Evolutionary conservation across 2,113 vertebrate genomes (phyloP).

Genomic region (Craseonycteris thonglongyai): DNA sequence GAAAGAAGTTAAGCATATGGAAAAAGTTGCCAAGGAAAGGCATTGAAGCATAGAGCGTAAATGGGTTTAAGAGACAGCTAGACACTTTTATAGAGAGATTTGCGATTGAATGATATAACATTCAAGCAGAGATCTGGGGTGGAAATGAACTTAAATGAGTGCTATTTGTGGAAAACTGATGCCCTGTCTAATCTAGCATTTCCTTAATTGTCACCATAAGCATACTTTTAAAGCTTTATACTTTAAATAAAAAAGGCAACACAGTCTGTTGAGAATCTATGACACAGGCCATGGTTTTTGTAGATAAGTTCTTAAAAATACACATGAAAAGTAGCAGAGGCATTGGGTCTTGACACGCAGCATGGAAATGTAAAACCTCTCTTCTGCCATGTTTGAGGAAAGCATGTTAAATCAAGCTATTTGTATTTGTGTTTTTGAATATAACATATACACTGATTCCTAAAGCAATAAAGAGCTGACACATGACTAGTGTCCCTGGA

Average conservation of each 20-base stretch:
- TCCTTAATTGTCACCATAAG: slow-evolving; percentile 61
- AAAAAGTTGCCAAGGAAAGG: slow-evolving; percentile 59
- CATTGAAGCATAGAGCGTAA: slow-evolving; percentile 67
- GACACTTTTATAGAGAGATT: slow-evolving; percentile 70
- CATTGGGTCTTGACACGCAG: neutral
- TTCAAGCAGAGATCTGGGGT: slow-evolving; percentile 33
- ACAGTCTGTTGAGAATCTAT: slow-evolving; percentile 19
- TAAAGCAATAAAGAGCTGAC: slow-evolving; percentile 53
- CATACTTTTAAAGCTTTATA: slow-evolving; percentile 39
- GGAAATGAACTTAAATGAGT: slow-evolving; percentile 49
- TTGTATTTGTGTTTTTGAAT: slow-evolving; percentile 54
- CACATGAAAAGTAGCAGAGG: neutral
- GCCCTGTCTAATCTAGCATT: slow-evolving; percentile 51
- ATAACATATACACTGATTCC: slow-evolving; percentile 35
- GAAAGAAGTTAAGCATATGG: slow-evolving; percentile 60
- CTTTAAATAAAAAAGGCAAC: slow-evolving; percentile 44
- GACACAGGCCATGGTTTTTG: neutral
- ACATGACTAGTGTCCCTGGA: slow-evolving; percentile 53
- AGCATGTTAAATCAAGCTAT: slow-evolving; percentile 22
- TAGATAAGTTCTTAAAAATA: slow-evolving; percentile 32
- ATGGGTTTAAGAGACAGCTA: slow-evolving; percentile 57
- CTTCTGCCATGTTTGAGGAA: slow-evolving; percentile 4
- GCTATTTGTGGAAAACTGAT: slow-evolving; percentile 30
- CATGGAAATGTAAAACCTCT: slow-evolving; percentile 11
- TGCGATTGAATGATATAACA: slow-evolving; percentile 40